phyloP scores from a whole-genome alignment of 2,888 invertebrate species.

The Pristionchus entomophagus region DNA sequence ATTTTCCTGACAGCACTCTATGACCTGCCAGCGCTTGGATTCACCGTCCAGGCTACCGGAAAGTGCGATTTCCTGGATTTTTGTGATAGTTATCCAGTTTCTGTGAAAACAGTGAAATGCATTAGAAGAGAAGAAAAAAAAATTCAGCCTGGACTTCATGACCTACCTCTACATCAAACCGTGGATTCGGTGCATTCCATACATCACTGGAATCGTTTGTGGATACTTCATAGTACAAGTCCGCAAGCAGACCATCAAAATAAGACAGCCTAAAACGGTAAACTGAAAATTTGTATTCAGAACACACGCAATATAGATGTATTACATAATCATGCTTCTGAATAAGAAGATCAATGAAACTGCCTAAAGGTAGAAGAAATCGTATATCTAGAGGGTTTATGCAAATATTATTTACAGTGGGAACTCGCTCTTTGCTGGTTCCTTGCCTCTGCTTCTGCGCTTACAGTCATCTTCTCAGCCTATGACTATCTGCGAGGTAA shows the following conservation, averaged over 20 bases:
- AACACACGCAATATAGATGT: too few relatives aligned
- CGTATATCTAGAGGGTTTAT: too few relatives aligned
- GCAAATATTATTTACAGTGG: not conserved
- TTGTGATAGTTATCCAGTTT: too few relatives aligned
- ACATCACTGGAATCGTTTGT: slow-evolving; percentile 76
- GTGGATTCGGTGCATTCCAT: slow-evolving; percentile 76
- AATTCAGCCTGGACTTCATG: slow-evolving; percentile 47
- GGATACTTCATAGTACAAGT: slow-evolving; percentile 71
- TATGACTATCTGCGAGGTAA: slow-evolving; percentile 13
- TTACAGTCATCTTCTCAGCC: not conserved
- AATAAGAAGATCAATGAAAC: too few relatives aligned
- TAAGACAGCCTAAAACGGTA: slow-evolving; percentile 20
- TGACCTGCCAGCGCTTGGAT: slow-evolving; percentile 28
- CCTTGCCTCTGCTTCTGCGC: not conserved
- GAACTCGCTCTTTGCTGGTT: not conserved
- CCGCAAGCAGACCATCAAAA: slow-evolving; percentile 26
- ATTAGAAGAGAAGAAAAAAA: not conserved
- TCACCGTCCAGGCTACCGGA: not conserved
- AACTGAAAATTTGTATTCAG: too few relatives aligned
- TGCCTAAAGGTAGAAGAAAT: too few relatives aligned
- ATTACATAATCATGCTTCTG: too few relatives aligned
- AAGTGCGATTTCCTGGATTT: too few relatives aligned
- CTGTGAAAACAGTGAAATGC: too few relatives aligned
- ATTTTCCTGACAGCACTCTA: not conserved
- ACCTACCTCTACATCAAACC: slow-evolving; percentile 74